phyloP scores from a whole-genome alignment of 2,888 invertebrate genomes.

The Pseudococcus viburni region DNA sequence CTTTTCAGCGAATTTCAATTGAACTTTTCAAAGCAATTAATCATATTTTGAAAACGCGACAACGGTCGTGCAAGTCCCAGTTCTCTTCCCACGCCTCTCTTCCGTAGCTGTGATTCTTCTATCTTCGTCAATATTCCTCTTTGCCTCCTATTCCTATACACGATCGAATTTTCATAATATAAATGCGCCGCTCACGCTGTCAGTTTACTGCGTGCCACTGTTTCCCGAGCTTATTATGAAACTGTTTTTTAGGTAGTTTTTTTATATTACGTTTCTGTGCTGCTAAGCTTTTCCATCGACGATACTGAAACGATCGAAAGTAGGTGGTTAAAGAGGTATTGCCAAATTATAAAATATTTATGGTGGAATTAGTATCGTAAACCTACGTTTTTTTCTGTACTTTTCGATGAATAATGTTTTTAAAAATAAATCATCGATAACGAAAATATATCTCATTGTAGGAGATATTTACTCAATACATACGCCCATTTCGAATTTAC shows the following conservation, averaged over 20 bases:
- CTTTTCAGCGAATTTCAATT: constrained; percentile 66
- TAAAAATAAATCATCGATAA: neutral
- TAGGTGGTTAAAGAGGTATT: neutral
- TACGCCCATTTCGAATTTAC: neutral
- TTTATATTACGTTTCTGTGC: neutral
- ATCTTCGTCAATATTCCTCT: constrained; percentile 49
- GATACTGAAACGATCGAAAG: constrained; percentile 19
- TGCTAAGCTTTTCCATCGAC: neutral
- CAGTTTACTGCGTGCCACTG: constrained; percentile 54
- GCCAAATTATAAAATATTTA: constrained; percentile 7
- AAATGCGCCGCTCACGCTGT: constrained; percentile 44
- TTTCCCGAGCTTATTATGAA: constrained; percentile 46
- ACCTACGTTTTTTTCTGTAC: too few species aligned
- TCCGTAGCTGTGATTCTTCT: constrained; percentile 44
- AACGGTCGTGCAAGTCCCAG: constrained; percentile 60
- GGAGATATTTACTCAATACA: neutral
- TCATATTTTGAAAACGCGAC: constrained; percentile 66
- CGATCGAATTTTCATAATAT: constrained; percentile 52
- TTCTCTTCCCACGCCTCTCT: constrained; percentile 45
- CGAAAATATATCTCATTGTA: neutral
- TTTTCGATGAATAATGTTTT: neutral
- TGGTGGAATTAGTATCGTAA: too few species aligned
- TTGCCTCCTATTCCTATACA: constrained; percentile 3
- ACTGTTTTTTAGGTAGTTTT: constrained; percentile 32
- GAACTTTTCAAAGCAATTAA: constrained; percentile 66